Evolutionary conservation across 2,797 vertebrate species (phyloP), one percentile per base, ranked within the genome.

Genomic region (Enteromius argenteus): DNA sequence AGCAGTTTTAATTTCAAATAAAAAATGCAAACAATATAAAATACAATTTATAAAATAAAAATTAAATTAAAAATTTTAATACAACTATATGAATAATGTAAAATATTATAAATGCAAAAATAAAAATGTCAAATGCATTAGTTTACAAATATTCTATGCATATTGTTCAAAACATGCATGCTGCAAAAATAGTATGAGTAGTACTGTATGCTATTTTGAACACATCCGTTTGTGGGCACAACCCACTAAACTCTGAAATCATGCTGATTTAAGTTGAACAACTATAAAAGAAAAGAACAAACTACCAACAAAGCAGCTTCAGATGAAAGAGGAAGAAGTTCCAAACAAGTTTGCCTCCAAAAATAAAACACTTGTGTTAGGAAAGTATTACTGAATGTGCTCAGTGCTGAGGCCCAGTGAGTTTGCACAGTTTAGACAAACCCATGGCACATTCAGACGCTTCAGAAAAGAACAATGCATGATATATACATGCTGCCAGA

Each of bases 211-310:
- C 49, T 35, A 74, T 53, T 74, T 53, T 35, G 3, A 74, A 53
- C 71, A 32, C 9, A 75, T 13, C 30, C 11, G 1, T 30, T 30
- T 76, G 73, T 37, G 51, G 73, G 3, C 13, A 58, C 10, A 76
- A 23, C 13, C 44, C 53, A 74, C 49, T 35, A 74, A 74, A 74
- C 72, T n/a, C 53, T 60, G 32, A 76, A 58, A 58, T 8, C 21
- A 9, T 39, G 51, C n/a, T 58, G 53, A 76, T 76, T 76, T 27
- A 37, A 76, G 35, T 37, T 58, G 53, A 76, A 56, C 74, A 4
- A 21, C 66, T 68, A 13, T 42, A 69, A 69, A 69, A 11, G 10
- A 37, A 69, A 21, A 69, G 21, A 42, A 35, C 15, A 66, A 35
- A 75, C 49, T 4, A 35, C 72, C 49, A 35, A 35, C 35, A 35